phyloP scores from a whole-genome alignment of 2,888 invertebrate species.

The Parnassius mnemosyne region DNA sequence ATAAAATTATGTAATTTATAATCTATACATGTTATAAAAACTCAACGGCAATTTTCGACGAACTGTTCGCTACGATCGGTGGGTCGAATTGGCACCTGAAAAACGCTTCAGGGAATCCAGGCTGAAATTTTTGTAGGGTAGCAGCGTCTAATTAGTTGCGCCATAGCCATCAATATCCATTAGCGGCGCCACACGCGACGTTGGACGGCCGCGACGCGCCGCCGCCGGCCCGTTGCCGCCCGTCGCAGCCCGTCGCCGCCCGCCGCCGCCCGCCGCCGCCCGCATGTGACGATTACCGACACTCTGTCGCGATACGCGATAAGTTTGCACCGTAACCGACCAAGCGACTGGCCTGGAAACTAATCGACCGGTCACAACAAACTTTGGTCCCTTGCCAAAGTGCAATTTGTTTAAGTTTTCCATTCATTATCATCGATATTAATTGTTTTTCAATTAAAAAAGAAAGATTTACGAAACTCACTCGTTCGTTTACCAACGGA shows the following conservation, averaged over 20 bases:
- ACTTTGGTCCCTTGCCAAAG: conserved; percentile 18
- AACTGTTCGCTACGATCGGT: conserved; percentile 11
- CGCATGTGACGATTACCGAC: conserved; percentile 54
- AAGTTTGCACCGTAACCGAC: conserved; percentile 56
- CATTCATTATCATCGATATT: conserved; percentile 9
- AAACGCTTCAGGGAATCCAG: conserved; percentile 45
- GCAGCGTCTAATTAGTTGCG: conserved; percentile 69
- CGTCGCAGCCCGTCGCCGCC: conserved; percentile 31
- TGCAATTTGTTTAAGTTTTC: conserved; percentile 19
- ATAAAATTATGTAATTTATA: no score
- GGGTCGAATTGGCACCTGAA: conserved; percentile 38
- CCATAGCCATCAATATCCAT: conserved; percentile 78
- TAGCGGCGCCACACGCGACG: conserved; percentile 77
- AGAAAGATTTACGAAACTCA: background rate
- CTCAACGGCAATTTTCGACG: background rate
- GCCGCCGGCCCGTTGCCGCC: conserved; percentile 36
- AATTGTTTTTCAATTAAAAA: background rate
- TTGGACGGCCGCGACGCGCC: conserved; percentile 38
- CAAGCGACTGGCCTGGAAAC: conserved; percentile 8
- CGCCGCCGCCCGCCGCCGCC: conserved; percentile 38
- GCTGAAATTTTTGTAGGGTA: conserved; percentile 49
- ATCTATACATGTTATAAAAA: no score
- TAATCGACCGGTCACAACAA: conserved; percentile 7
- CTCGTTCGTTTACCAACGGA: conserved; percentile 26
- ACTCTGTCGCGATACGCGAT: conserved; percentile 54